These are phyloP conservation scores for Trinectes maculatus DNA, from an alignment of 2,113 vertebrate genomes.

Conservation along the genomic window DNA sequence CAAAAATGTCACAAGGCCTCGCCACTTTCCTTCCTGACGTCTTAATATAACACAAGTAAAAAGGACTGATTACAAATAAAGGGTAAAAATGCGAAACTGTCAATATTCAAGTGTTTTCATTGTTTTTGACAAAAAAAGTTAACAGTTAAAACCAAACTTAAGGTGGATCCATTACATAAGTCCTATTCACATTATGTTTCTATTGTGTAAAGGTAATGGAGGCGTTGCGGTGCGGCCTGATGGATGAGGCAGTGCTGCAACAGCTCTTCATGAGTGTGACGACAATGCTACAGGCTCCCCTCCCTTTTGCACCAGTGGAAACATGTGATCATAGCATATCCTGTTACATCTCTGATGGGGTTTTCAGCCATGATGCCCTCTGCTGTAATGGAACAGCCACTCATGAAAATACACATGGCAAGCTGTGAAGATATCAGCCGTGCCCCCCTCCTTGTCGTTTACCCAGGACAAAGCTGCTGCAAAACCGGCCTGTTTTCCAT, in stretches of 20 bases:
- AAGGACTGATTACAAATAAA: no score
- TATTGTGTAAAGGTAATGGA: not conserved
- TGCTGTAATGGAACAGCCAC: slow-evolving; percentile 74
- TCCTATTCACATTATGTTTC: no score
- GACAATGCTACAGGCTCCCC: slow-evolving; percentile 62
- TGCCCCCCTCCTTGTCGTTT: not conserved
- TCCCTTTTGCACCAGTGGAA: slow-evolving; percentile 72
- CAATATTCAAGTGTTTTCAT: no score
- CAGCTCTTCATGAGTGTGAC: slow-evolving; percentile 44
- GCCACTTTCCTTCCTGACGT: not conserved
- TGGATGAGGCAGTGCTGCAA: slow-evolving; percentile 1
- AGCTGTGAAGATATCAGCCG: slow-evolving; percentile 61
- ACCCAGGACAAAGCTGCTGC: slow-evolving; percentile 37
- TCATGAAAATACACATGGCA: slow-evolving; percentile 66
- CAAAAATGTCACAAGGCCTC: slow-evolving; percentile 4
- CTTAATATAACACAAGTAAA: not conserved
- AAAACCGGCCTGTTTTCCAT: slow-evolving; percentile 54
- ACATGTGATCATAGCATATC: slow-evolving; percentile 72
- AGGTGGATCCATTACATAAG: no score
- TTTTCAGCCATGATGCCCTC: slow-evolving; percentile 70
- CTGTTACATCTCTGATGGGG: slow-evolving; percentile 73
- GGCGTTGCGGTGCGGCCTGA: not conserved
- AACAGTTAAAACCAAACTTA: no score
- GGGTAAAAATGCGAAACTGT: no score
- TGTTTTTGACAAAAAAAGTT: no score